Evolutionary conservation across 1,140 invertebrate species (phyloP).

Genomic region (Saccostrea cuccullata): DNA sequence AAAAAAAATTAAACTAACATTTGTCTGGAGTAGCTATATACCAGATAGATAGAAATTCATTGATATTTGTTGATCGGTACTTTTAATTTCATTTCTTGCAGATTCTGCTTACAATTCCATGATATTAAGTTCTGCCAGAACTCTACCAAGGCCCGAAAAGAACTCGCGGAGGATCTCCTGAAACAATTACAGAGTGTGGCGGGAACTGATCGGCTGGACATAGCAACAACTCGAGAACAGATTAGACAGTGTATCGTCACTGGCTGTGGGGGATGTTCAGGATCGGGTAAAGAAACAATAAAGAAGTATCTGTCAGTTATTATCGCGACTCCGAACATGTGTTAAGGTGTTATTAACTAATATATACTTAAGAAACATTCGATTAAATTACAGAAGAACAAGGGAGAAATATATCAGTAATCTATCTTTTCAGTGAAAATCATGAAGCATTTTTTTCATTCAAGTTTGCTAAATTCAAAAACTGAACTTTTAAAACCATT

Average conservation of each 20-base stretch:
- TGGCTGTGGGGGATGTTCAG: constrained; percentile 30
- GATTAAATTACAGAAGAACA: no score
- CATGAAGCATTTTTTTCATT: no score
- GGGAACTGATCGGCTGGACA: neutral
- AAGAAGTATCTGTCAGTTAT: neutral
- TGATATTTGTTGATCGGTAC: no score
- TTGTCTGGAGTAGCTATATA: no score
- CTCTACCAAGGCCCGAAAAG: neutral
- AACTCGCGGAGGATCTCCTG: neutral
- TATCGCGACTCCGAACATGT: neutral
- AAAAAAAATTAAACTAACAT: no score
- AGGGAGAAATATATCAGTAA: no score
- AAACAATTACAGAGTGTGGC: constrained; percentile 8
- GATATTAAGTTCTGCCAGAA: constrained; percentile 31
- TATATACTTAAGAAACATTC: no score
- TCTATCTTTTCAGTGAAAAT: no score
- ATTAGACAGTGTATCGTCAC: neutral
- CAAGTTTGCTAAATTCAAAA: no score
- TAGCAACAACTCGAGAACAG: neutral
- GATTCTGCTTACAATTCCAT: constrained; percentile 42
- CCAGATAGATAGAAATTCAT: no score
- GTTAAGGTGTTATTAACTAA: no score
- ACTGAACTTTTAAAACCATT: no score
- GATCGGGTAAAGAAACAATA: neutral
- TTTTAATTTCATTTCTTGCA: neutral